These are phyloP conservation scores for Alexandromys fortis DNA, from an alignment of 2,113 vertebrate genomes.

Conservation along the genomic window DNA sequence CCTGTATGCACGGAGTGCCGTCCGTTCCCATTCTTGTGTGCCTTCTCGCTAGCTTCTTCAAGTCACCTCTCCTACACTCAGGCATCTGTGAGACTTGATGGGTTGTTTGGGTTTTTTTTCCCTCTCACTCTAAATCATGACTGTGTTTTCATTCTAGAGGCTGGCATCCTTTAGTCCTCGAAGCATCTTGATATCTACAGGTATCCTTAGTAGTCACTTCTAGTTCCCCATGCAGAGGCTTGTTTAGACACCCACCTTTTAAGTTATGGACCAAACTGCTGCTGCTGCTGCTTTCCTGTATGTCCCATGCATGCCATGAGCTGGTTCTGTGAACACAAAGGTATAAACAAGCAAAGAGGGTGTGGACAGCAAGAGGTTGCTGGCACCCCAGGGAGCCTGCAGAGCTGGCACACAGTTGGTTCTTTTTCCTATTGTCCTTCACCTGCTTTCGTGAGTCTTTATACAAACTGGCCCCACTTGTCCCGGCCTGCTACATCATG, in stretches of 20 bases:
- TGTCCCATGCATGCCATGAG: not conserved
- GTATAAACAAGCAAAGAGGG: not conserved
- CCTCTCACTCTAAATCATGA: not conserved
- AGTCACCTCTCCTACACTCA: not conserved
- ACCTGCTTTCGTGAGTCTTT: constrained; percentile 14
- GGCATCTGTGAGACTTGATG: not conserved
- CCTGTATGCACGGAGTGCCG: not conserved
- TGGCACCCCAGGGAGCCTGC: not conserved
- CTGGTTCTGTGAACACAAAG: not conserved
- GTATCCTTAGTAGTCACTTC: not conserved
- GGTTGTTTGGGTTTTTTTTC: not conserved
- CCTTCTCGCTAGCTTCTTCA: not conserved
- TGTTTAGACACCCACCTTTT: constrained; percentile 13
- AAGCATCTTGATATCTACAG: not conserved
- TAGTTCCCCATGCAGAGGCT: not conserved
- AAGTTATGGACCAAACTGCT: constrained; percentile 1
- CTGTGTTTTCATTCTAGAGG: not conserved
- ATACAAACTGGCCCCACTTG: not conserved
- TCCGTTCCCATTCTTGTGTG: not conserved
- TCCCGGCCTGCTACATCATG: not conserved
- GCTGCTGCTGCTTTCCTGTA: not conserved
- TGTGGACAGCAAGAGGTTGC: not conserved
- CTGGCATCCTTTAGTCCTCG: not conserved
- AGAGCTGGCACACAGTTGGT: not conserved
- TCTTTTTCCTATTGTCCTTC: not conserved